Percentiles rank a stretch among this genome's conserved stretches.
Evolutionary conservation across 2,888 invertebrate species (phyloP).

Genomic region (Spisula subtruncata): DNA sequence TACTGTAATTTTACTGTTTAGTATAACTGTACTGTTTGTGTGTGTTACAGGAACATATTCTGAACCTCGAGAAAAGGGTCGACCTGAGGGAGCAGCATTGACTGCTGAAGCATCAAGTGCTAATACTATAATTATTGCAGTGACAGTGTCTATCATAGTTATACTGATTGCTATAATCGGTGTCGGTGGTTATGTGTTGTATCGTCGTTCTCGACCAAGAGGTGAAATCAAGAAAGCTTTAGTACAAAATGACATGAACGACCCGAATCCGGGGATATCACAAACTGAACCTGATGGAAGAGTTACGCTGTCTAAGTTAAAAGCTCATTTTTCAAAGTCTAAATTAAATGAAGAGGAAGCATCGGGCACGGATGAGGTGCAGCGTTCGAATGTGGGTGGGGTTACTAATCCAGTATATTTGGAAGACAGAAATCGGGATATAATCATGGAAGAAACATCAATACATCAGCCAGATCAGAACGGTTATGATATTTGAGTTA

Average conservation of each 20-base stretch:
- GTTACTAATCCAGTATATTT: conserved; percentile 75
- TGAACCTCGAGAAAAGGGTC: not conserved
- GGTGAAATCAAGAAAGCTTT: conserved; percentile 76
- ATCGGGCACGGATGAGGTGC: conserved; percentile 34
- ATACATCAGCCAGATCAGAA: conserved; percentile 58
- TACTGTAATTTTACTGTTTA: no score
- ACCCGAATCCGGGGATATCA: conserved; percentile 62
- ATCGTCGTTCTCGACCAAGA: conserved; percentile 58
- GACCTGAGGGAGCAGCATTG: conserved; percentile 16
- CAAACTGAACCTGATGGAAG: conserved; percentile 65
- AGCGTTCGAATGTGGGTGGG: conserved; percentile 51
- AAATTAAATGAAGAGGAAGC: conserved; percentile 63
- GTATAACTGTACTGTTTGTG: not conserved
- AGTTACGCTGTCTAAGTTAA: conserved; percentile 75
- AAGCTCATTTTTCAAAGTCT: conserved; percentile 77
- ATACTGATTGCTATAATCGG: conserved; percentile 70
- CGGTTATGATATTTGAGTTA: conserved; percentile 51
- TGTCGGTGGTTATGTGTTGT: conserved; percentile 71
- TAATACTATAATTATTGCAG: conserved; percentile 69
- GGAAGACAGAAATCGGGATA: conserved; percentile 53
- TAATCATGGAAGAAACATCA: conserved; percentile 67
- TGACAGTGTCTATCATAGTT: conserved; percentile 76
- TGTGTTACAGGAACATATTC: conserved; percentile 6
- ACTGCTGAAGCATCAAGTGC: conserved; percentile 42
- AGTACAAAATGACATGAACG: conserved; percentile 77